Percentiles rank a stretch among this genome's conserved stretches.
Conservation (phyloP, 1,140 invertebrate genomes). For the Reticulitermes speratus region DNA sequence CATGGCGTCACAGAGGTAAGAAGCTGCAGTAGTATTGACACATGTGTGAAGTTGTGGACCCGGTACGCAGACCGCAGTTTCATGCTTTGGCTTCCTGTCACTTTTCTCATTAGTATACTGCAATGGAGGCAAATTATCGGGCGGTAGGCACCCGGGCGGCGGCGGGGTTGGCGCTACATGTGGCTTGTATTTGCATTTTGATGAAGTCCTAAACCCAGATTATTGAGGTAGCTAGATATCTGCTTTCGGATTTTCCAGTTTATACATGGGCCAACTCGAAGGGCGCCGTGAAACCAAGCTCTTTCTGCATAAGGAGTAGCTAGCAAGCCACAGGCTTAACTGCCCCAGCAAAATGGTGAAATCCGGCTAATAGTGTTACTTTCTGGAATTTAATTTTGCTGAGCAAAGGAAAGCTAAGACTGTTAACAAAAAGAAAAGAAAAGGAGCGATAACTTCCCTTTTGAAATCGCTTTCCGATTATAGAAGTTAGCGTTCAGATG, state of each 20-base stretch:
- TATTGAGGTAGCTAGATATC: constrained; percentile 1
- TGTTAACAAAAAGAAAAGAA: neutral
- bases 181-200: constrained; percentile 18
- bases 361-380: neutral
- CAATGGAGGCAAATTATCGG: neutral
- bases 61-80: neutral
- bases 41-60: too few relatives aligned
- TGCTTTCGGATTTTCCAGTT: neutral
- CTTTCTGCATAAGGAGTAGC: neutral
- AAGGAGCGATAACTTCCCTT: too few relatives aligned
- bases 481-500: too few relatives aligned
- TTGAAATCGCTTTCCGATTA: too few relatives aligned
- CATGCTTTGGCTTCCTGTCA: neutral
- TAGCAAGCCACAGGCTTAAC: neutral
- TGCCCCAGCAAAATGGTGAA: neutral
- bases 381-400: neutral
- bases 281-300: neutral
- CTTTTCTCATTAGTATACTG: constrained; percentile 2
- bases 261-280: neutral
- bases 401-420: neutral
- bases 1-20: too few relatives aligned
- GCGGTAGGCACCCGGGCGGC: neutral
- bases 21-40: too few relatives aligned
- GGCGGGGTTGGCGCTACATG: neutral
- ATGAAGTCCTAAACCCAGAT: constrained; percentile 15